Conservation (phyloP, 2,888 invertebrate species). For the Anthrax anthrax region DNA sequence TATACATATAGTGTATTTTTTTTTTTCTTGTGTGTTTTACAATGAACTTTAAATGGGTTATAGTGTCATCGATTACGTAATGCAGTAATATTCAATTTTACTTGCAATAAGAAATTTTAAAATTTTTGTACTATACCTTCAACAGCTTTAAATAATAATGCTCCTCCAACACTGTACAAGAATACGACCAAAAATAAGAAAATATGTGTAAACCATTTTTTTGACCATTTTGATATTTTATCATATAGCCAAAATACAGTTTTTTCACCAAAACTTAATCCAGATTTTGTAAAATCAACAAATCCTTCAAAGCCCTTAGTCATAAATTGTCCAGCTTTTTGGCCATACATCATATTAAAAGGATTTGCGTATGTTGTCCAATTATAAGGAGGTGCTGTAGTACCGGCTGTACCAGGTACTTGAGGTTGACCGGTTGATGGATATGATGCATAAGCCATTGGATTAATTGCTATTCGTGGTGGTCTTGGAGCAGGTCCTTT, state of each 20-base stretch:
- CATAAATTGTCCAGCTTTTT: slow-evolving; percentile 62
- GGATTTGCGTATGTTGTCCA: slow-evolving; percentile 31
- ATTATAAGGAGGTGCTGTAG: slow-evolving; percentile 21
- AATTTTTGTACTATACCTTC: slow-evolving; percentile 47
- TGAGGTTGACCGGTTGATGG: slow-evolving; percentile 3
- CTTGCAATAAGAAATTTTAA: not conserved
- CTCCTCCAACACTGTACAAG: slow-evolving; percentile 69
- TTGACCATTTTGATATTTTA: slow-evolving; percentile 60
- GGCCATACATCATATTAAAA: slow-evolving; percentile 39
- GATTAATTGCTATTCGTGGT: slow-evolving; percentile 26
- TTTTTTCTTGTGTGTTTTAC: no score
- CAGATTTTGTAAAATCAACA: slow-evolving; percentile 66
- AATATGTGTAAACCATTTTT: slow-evolving; percentile 79
- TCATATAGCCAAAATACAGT: slow-evolving; percentile 66
- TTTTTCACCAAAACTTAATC: slow-evolving; percentile 71
- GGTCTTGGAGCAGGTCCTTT: slow-evolving; percentile 22
- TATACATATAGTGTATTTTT: no score
- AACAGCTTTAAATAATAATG: slow-evolving; percentile 59
- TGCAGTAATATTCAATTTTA: not conserved
- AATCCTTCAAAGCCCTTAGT: slow-evolving; percentile 67
- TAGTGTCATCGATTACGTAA: not conserved
- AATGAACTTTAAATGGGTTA: not conserved
- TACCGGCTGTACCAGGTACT: slow-evolving; percentile 6
- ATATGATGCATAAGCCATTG: not conserved
- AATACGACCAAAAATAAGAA: slow-evolving; percentile 65